phyloP scores from a whole-genome alignment of 2,888 invertebrate genomes.

The Itoplectis maculator region DNA sequence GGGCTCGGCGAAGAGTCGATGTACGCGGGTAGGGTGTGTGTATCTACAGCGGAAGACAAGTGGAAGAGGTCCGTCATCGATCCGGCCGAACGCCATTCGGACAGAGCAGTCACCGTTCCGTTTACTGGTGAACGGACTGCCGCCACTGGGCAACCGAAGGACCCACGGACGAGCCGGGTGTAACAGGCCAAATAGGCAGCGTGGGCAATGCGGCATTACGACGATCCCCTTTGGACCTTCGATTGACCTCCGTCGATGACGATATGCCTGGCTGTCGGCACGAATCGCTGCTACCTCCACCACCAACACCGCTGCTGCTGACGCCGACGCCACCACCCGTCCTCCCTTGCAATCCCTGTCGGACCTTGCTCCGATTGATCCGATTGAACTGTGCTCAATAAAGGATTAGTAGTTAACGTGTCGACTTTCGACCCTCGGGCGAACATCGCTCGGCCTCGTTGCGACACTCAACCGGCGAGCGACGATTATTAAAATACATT shows the following conservation, averaged over 20 bases:
- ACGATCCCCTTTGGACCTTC: conserved; percentile 51
- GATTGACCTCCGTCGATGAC: conserved; percentile 52
- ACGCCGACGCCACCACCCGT: background rate
- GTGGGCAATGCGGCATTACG: conserved; percentile 39
- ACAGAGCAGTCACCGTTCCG: conserved; percentile 45
- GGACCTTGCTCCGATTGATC: conserved; percentile 36
- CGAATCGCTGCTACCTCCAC: conserved; percentile 41
- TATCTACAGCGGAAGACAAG: conserved; percentile 56
- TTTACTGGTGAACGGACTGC: conserved; percentile 53
- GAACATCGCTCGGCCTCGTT: background rate
- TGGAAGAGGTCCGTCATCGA: conserved; percentile 65
- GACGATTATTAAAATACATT: conserved; percentile 3
- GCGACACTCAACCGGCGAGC: background rate
- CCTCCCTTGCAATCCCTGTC: conserved; percentile 36
- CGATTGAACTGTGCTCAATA: conserved; percentile 56
- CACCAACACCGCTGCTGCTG: background rate
- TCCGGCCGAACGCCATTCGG: conserved; percentile 53
- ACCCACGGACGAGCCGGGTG: conserved; percentile 39
- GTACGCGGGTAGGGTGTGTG: background rate
- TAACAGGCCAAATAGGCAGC: conserved; percentile 46
- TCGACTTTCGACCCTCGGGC: background rate
- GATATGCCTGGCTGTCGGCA: conserved; percentile 50
- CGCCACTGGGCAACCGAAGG: conserved; percentile 25
- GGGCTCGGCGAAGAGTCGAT: conserved; percentile 32
- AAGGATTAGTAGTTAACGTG: conserved; percentile 39